Evolutionary conservation across 2,113 vertebrate genomes (phyloP).

Genomic region (Acanthisitta chloris): DNA sequence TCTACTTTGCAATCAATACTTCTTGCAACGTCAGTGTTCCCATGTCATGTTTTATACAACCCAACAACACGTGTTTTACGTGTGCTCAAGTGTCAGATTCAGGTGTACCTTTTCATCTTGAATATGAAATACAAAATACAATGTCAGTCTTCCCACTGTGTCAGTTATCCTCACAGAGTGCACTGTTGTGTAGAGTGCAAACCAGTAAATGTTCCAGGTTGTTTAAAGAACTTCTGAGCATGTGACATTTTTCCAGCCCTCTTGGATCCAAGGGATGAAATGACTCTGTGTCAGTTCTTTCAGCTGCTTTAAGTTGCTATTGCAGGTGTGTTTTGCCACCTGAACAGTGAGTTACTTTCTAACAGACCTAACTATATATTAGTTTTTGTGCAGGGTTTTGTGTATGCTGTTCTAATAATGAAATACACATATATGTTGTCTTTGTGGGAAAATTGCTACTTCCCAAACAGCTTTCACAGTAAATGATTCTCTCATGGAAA

Average conservation of each 20-base stretch:
- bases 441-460: neutral
- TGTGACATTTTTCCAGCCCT: neutral
- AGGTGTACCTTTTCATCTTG: neutral
- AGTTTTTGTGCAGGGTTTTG: neutral
- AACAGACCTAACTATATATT: neutral
- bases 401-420: neutral
- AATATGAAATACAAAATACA: neutral
- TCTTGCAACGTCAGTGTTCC: neutral
- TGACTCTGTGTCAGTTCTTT: neutral
- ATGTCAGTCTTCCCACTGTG: accelerated
- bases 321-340: neutral
- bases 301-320: neutral
- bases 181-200: accelerated
- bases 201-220: neutral
- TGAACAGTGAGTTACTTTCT: neutral
- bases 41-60: neutral
- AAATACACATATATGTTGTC: neutral
- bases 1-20: neutral
- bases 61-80: neutral
- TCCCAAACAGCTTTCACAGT: neutral
- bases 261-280: neutral
- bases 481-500: neutral
- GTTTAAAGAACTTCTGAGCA: neutral
- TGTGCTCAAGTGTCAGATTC: neutral
- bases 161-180: neutral